These are phyloP conservation scores for Megaceryle maxima DNA, from an alignment of 2,113 vertebrate species.

Conservation along the genomic window DNA sequence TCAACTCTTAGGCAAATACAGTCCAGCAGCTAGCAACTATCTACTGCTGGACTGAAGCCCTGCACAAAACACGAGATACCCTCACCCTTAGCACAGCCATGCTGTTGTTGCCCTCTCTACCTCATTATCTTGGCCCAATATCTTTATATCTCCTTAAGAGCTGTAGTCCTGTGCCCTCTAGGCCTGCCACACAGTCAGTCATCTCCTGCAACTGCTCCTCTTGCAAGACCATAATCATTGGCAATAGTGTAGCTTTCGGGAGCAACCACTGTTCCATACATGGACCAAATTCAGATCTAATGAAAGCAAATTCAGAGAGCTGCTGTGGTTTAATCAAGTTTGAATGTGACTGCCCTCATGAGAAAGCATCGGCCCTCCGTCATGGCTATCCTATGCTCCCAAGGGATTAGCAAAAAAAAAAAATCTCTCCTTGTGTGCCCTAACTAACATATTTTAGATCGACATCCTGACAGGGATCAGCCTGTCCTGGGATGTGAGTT, in stretches of 20 bases:
- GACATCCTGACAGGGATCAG: not conserved
- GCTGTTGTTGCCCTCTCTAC: not conserved
- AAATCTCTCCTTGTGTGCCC: not conserved
- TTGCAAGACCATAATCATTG: not conserved
- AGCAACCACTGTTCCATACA: not conserved
- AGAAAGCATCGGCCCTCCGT: not conserved
- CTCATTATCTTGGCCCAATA: fast-evolving
- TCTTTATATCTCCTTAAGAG: not conserved
- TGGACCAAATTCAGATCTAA: not conserved
- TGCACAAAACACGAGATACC: not conserved
- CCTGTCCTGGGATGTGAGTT: not conserved
- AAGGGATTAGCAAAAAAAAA: not conserved
- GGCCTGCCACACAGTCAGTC: not conserved
- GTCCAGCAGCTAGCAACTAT: not conserved
- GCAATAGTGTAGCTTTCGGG: not conserved
- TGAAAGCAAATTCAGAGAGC: not conserved
- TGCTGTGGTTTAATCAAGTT: not conserved
- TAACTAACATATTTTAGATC: not conserved
- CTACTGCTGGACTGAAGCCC: not conserved
- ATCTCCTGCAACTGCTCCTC: not conserved
- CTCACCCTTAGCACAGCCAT: not conserved
- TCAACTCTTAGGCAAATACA: not conserved
- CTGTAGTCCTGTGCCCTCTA: not conserved
- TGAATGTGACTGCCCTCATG: not conserved
- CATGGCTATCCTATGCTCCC: fast-evolving